Evolutionary conservation across 2,113 vertebrate species (phyloP).

Genomic region (Heptranchias perlo): DNA sequence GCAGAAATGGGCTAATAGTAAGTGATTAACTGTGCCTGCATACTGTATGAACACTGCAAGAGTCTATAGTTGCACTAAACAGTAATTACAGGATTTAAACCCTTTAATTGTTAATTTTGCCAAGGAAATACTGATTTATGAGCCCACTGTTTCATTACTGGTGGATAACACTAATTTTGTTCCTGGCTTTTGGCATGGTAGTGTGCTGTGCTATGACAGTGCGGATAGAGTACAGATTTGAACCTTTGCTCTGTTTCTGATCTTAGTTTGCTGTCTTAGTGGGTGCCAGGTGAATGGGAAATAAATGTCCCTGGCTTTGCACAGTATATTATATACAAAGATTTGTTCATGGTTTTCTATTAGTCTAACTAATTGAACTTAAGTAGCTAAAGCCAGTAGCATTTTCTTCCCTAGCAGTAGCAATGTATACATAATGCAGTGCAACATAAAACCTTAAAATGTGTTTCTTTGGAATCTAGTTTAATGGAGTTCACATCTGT

Average conservation of each 20-base stretch:
- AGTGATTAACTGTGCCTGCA: background rate
- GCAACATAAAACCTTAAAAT: background rate
- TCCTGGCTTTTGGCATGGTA: background rate
- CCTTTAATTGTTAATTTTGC: background rate
- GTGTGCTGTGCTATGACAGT: background rate
- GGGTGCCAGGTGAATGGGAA: background rate
- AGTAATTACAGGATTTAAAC: background rate
- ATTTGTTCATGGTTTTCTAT: background rate
- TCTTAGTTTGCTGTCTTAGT: background rate
- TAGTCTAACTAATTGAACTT: background rate
- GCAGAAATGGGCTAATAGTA: background rate
- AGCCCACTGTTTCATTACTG: background rate
- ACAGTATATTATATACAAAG: background rate
- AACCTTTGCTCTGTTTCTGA: background rate
- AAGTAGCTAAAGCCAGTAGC: background rate
- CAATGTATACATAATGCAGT: background rate
- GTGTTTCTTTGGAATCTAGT: too few relatives aligned
- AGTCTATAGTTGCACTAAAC: background rate
- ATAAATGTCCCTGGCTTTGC: background rate
- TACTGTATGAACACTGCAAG: background rate
- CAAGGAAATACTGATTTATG: background rate
- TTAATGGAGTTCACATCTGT: too few relatives aligned
- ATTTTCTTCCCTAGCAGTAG: background rate
- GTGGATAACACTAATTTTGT: background rate
- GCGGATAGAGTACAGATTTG: background rate